A percentile compares a stretch with the other conserved stretches of the same genome.
Conservation (phyloP, 2,113 vertebrate genomes). For the Spilogale gracilis region DNA sequence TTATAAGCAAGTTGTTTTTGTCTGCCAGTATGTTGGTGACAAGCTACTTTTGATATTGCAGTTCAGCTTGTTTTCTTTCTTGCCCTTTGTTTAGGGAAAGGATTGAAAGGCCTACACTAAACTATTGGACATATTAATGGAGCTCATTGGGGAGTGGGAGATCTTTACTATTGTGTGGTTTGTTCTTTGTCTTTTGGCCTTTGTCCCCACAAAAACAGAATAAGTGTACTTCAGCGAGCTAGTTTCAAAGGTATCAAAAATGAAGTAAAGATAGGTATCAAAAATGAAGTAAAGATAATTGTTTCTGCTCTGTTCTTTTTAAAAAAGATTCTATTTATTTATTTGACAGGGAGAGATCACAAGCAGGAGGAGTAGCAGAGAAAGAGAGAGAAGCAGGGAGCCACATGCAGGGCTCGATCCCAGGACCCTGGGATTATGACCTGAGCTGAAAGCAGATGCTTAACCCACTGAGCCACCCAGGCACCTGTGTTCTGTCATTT, state of each 20-base stretch:
- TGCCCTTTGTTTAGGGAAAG: background rate
- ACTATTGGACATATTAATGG: background rate
- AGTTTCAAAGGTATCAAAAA: background rate
- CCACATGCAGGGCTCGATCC: background rate
- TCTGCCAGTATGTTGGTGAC: background rate
- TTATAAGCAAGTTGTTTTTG: background rate
- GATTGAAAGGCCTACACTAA: too few relatives aligned
- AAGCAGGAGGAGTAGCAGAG: background rate
- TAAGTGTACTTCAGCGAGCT: rapidly evolving
- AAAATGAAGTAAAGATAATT: background rate
- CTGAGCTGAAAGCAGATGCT: too few relatives aligned
- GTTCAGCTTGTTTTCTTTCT: background rate
- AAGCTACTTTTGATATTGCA: background rate
- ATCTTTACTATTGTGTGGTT: background rate
- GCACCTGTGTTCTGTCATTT: background rate
- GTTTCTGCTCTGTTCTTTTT: background rate
- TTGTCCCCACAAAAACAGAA: rapidly evolving
- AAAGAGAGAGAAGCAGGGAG: background rate
- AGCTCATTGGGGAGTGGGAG: background rate
- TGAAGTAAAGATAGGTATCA: background rate
- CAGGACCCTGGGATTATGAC: background rate
- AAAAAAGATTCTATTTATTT: background rate
- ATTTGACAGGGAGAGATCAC: background rate
- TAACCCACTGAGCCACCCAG: too few relatives aligned
- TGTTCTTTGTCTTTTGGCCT: background rate